A percentile compares a stretch with the other conserved stretches of the same genome.
These are phyloP conservation scores for Drosophila hydei DNA, from an alignment of 1,140 invertebrate species.

Conservation along the genomic window DNA sequence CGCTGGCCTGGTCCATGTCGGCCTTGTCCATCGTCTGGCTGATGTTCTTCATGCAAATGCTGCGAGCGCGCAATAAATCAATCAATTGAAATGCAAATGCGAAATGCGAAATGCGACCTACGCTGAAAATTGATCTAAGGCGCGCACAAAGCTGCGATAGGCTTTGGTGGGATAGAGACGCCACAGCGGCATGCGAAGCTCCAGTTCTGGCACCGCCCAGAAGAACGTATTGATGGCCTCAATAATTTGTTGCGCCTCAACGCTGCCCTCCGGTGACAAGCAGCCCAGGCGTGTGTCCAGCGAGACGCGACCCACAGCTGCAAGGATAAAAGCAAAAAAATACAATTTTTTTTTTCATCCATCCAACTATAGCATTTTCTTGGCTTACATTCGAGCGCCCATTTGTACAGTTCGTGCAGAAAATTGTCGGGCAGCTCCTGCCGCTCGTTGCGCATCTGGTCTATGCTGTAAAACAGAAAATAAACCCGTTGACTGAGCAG, in stretches of 20 bases:
- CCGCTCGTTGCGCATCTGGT: slow-evolving; percentile 87
- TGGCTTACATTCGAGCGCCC: slow-evolving; percentile 93
- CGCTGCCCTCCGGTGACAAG: slow-evolving; percentile 86
- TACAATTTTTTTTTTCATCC: not conserved
- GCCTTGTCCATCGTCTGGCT: slow-evolving; percentile 85
- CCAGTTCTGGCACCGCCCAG: slow-evolving; percentile 90
- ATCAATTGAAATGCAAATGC: slow-evolving; percentile 20
- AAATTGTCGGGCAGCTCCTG: slow-evolving; percentile 90
- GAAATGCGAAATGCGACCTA: slow-evolving; percentile 82
- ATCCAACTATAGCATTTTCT: slow-evolving; percentile 8
- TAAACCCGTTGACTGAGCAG: not conserved
- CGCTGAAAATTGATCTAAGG: slow-evolving; percentile 89
- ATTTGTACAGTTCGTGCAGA: slow-evolving; percentile 93
- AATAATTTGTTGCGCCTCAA: slow-evolving; percentile 90
- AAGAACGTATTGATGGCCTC: slow-evolving; percentile 92
- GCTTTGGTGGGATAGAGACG: slow-evolving; percentile 90
- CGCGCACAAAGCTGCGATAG: slow-evolving; percentile 89
- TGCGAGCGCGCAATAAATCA: slow-evolving; percentile 66
- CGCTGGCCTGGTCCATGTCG: slow-evolving; percentile 59
- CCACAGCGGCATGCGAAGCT: slow-evolving; percentile 92
- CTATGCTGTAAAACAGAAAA: slow-evolving; percentile 86
- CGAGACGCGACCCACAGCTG: slow-evolving; percentile 92
- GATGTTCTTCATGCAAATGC: slow-evolving; percentile 87
- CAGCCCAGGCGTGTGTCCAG: slow-evolving; percentile 92
- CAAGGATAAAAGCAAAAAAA: not conserved